These are phyloP conservation scores for Argopecten irradians DNA, from an alignment of 1,140 invertebrate species.

Conservation along the genomic window DNA sequence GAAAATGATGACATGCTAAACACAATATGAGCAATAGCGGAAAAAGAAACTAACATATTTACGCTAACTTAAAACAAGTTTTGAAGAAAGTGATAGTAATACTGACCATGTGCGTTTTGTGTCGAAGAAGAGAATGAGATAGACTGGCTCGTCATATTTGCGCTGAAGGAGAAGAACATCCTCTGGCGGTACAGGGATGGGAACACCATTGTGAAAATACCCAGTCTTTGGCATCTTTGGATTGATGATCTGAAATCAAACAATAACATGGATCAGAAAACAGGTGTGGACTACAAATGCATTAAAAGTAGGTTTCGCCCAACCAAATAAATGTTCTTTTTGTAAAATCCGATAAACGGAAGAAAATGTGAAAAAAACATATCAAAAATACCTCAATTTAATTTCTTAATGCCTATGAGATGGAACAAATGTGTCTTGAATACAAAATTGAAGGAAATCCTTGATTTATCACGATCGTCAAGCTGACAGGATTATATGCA, in stretches of 20 bases:
- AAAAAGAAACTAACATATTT: not conserved
- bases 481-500: too few species aligned
- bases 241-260: constrained; percentile 86
- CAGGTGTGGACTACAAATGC: too few species aligned
- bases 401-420: too few species aligned
- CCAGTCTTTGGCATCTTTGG: constrained; percentile 93
- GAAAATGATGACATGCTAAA: not conserved
- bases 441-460: too few species aligned
- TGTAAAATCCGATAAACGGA: too few species aligned
- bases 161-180: constrained; percentile 90
- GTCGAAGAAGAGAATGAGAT: constrained; percentile 96
- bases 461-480: too few species aligned
- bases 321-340: too few species aligned
- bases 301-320: too few species aligned
- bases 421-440: too few species aligned
- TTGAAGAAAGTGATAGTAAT: not conserved
- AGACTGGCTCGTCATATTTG: constrained; percentile 88
- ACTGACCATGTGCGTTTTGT: constrained; percentile 93
- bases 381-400: too few species aligned
- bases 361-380: too few species aligned
- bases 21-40: not conserved
- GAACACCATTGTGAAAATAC: constrained; percentile 94
- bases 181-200: constrained; percentile 93
- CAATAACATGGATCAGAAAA: constrained; percentile 2
- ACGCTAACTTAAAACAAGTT: too few species aligned